These are phyloP conservation scores for Cyprinella venusta DNA, from an alignment of 2,797 vertebrate species.

Conservation along the genomic window DNA sequence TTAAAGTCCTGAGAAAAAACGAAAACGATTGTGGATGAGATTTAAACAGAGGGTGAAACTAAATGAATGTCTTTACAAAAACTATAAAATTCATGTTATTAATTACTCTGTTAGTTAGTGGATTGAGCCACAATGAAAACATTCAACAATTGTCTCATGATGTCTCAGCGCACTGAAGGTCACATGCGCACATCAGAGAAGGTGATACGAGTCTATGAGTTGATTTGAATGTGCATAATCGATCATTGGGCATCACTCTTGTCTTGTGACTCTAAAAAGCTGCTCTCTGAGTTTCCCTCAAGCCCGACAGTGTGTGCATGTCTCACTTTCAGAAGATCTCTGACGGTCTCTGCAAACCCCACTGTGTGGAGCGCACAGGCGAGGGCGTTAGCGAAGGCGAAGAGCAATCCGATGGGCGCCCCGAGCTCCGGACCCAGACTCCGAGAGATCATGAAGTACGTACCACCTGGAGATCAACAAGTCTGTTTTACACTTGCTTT, in stretches of 20 bases:
- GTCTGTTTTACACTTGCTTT: not conserved
- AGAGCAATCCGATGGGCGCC: conserved; percentile 75
- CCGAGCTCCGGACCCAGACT: conserved; percentile 78
- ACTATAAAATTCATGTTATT: too few relatives aligned
- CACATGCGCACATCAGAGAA: too few relatives aligned
- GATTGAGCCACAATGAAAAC: too few relatives aligned
- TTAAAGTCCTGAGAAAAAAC: conserved; percentile 67
- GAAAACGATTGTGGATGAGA: not conserved
- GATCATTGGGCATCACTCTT: not conserved
- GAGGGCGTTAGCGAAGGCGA: conserved; percentile 76
- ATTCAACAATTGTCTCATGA: too few relatives aligned
- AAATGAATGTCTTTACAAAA: too few relatives aligned
- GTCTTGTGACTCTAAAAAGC: not conserved
- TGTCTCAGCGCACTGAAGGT: too few relatives aligned
- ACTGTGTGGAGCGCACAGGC: conserved; percentile 76
- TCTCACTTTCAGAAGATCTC: conserved; percentile 69
- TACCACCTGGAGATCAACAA: conserved; percentile 66
- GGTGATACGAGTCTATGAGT: too few relatives aligned
- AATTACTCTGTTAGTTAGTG: too few relatives aligned
- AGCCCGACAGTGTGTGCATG: not conserved
- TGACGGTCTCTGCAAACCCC: conserved; percentile 77
- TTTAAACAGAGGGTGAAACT: too few relatives aligned
- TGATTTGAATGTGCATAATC: too few relatives aligned
- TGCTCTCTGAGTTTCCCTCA: not conserved
- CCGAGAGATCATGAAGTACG: conserved; percentile 79